Percentiles rank a stretch among this genome's conserved stretches.
Conservation (phyloP, 2,888 invertebrate species). For the Trissolcus brochymenae region DNA sequence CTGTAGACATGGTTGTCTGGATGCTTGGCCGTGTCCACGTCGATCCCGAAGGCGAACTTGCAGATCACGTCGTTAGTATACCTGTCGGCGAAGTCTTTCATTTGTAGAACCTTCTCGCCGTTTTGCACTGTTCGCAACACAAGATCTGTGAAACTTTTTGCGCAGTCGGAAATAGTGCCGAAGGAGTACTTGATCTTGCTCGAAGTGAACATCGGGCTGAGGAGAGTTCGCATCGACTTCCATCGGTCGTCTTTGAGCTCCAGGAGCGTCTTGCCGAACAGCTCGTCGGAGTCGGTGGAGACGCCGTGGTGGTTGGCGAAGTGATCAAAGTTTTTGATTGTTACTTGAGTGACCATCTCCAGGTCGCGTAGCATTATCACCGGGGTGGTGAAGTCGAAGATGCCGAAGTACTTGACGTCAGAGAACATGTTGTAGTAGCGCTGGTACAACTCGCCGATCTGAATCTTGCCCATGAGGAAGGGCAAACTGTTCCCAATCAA, state of each 20-base stretch:
- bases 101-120: constrained; percentile 52
- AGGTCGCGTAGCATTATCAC: constrained; percentile 62
- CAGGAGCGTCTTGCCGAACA: constrained; percentile 62
- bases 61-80: constrained; percentile 69
- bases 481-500: constrained; percentile 58
- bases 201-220: constrained; percentile 79
- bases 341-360: constrained; percentile 60
- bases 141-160: constrained; percentile 63
- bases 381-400: constrained; percentile 60
- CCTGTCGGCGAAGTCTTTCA: constrained; percentile 65
- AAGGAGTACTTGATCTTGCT: constrained; percentile 79
- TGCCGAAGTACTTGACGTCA: constrained; percentile 63
- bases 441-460: constrained; percentile 45
- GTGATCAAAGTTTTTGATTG: constrained; percentile 18
- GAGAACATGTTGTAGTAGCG: constrained; percentile 52
- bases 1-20: constrained; percentile 68
- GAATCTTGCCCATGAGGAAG: constrained; percentile 30
- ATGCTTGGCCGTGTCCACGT: constrained; percentile 64
- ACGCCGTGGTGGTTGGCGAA: constrained; percentile 43
- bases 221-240: constrained; percentile 74
- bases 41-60: constrained; percentile 62
- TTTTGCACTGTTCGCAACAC: constrained; percentile 42
- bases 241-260: constrained; percentile 68
- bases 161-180: constrained; percentile 74
- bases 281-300: constrained; percentile 47